phyloP scores from a whole-genome alignment of 64 coral and sea anemone species.

The Platygyra sinensis region DNA sequence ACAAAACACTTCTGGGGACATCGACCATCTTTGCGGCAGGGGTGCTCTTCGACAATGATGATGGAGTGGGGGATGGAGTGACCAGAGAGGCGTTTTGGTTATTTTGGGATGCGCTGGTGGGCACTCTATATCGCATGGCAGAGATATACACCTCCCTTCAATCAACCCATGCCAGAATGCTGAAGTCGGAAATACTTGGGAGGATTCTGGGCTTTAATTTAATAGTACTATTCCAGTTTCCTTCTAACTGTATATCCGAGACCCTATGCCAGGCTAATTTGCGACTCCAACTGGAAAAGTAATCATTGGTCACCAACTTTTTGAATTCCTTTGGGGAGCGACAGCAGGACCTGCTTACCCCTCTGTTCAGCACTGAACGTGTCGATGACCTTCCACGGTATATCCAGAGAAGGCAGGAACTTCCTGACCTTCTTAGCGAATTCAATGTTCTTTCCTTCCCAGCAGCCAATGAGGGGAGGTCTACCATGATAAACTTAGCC shows the following conservation, averaged over 20 bases:
- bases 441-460: not conserved
- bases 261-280: not conserved
- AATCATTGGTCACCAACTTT: not conserved
- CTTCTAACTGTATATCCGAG: not conserved
- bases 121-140: not conserved
- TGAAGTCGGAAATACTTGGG: not conserved
- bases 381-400: not conserved
- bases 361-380: not conserved
- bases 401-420: not conserved
- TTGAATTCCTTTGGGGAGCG: not conserved
- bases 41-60: not conserved
- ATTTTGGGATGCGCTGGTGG: not conserved
- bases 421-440: not conserved
- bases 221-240: not conserved
- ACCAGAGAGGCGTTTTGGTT: not conserved
- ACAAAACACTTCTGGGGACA: not conserved
- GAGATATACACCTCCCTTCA: not conserved
- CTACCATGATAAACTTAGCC: not conserved
- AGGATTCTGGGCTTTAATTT: not conserved
- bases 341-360: not conserved
- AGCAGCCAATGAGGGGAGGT: not conserved
- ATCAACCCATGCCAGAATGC: not conserved
- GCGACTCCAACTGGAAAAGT: not conserved
- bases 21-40: not conserved
- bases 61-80: not conserved